These are phyloP conservation scores for Phyllotis vaccarum DNA, from an alignment of 2,797 vertebrate species.

Conservation along the genomic window DNA sequence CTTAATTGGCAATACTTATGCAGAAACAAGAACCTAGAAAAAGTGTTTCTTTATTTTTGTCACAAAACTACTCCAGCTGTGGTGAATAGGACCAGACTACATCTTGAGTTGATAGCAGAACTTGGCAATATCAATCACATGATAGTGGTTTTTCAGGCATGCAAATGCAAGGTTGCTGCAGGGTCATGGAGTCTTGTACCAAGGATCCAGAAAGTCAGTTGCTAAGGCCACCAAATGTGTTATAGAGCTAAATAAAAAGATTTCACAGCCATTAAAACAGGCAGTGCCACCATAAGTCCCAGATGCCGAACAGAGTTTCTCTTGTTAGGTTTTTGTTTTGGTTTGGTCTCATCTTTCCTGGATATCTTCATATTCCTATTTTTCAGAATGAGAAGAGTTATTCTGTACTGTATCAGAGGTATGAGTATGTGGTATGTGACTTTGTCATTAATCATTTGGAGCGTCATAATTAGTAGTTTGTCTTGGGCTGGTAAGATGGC, in stretches of 20 bases:
- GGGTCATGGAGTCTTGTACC: neutral
- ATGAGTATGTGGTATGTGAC: neutral
- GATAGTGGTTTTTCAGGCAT: neutral
- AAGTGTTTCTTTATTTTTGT: too few species aligned
- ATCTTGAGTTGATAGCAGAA: neutral
- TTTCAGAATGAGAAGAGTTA: neutral
- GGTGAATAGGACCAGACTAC: neutral
- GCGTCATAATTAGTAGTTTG: neutral
- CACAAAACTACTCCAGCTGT: neutral
- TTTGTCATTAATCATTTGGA: neutral
- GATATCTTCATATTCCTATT: neutral
- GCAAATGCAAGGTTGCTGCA: neutral
- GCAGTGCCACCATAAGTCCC: too few species aligned
- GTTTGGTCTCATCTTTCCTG: neutral
- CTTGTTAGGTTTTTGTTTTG: neutral
- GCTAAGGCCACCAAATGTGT: neutral
- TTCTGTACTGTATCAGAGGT: neutral
- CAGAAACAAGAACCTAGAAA: neutral
- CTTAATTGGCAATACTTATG: neutral
- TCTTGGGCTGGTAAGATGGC: neutral
- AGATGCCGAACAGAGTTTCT: neutral
- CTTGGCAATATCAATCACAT: neutral
- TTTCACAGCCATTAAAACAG: neutral
- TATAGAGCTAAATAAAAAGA: neutral
- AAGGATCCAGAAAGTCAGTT: neutral